phyloP scores from a whole-genome alignment of 2,888 invertebrate genomes.

The Cyclophora punctaria region DNA sequence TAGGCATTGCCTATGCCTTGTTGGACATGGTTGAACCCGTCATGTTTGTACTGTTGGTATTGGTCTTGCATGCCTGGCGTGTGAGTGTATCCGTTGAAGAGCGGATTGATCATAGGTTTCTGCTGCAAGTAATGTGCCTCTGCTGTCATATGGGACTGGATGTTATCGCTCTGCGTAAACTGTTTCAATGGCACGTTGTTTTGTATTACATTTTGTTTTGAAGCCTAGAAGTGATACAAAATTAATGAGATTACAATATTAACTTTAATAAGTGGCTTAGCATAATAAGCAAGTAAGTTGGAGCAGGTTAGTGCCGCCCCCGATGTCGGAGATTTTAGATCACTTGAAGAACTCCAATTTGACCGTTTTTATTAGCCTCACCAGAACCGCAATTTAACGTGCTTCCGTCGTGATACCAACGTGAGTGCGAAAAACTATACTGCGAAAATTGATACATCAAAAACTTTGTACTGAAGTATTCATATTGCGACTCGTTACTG shows the following conservation, averaged over 20 bases:
- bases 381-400: too few species aligned
- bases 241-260: neutral
- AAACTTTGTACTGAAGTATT: too few species aligned
- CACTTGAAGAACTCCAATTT: too few species aligned
- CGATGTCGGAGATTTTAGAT: too few species aligned
- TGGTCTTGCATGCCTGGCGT: constrained; percentile 52
- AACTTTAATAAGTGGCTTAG: too few species aligned
- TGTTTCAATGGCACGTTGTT: constrained; percentile 73
- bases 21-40: constrained; percentile 59
- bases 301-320: too few species aligned
- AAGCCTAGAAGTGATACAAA: constrained; percentile 37
- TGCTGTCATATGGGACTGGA: constrained; percentile 63
- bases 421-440: too few species aligned
- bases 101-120: constrained; percentile 69
- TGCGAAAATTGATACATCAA: too few species aligned
- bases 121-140: constrained; percentile 72
- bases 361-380: too few species aligned
- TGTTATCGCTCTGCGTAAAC: constrained; percentile 65
- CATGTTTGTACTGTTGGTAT: constrained; percentile 63
- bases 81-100: constrained; percentile 61
- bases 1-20: constrained; percentile 67
- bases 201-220: constrained; percentile 68
- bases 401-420: too few species aligned
- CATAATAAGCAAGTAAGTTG: too few species aligned
- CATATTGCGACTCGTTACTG: too few species aligned